phyloP scores from a whole-genome alignment of 2,113 vertebrate genomes.

The Lepus timidus region DNA sequence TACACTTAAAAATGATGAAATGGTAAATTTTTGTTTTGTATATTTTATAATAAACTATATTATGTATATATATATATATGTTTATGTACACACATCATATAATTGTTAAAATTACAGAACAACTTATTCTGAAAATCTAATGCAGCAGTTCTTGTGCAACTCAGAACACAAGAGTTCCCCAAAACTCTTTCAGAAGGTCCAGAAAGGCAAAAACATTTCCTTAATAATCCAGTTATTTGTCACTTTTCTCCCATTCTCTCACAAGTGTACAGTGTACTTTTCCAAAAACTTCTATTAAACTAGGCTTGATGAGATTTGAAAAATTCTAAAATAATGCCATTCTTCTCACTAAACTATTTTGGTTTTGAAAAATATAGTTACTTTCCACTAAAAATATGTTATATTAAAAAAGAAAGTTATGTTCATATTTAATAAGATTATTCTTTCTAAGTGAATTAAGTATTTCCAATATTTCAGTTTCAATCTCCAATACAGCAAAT shows the following conservation, averaged over 20 bases:
- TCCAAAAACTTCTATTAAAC: conserved; percentile 51
- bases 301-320: conserved; percentile 31
- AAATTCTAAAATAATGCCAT: neutral
- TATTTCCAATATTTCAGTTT: conserved; percentile 41
- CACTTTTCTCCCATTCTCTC: neutral
- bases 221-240: neutral
- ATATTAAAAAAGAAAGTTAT: neutral
- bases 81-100: neutral
- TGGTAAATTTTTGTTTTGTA: neutral
- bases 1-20: neutral
- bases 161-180: neutral
- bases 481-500: conserved; percentile 29
- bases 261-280: neutral
- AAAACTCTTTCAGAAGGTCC: neutral
- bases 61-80: neutral
- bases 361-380: neutral
- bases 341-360: conserved; percentile 16
- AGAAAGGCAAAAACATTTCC: neutral
- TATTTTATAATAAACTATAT: neutral
- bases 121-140: conserved; percentile 20
- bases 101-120: conserved; percentile 7
- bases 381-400: conserved; percentile 38
- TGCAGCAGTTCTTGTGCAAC: neutral
- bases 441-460: neutral
- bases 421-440: neutral